Evolutionary conservation across 2,113 vertebrate species (phyloP).

Genomic region (Rhabdomys dilectus): DNA sequence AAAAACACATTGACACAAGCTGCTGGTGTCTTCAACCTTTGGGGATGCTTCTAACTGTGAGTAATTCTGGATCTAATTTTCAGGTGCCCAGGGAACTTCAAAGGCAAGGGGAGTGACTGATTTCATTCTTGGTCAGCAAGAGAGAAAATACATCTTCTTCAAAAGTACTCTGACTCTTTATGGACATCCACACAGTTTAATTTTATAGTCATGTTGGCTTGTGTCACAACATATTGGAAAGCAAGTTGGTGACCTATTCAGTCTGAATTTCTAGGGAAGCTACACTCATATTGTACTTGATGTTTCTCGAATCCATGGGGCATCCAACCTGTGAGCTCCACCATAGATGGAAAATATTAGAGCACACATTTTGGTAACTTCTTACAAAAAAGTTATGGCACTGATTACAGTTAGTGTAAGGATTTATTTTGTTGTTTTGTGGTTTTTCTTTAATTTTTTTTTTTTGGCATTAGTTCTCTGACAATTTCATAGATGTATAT

Average conservation of each 20-base stretch:
- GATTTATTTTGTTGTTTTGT: not conserved
- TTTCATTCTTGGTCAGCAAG: slow-evolving; percentile 68
- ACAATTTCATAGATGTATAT: not conserved
- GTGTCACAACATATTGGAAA: slow-evolving; percentile 54
- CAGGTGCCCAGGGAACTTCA: slow-evolving; percentile 55
- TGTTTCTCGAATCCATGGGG: slow-evolving; percentile 8
- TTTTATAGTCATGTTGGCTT: slow-evolving; percentile 65
- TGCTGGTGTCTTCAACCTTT: not conserved
- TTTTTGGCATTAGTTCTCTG: not conserved
- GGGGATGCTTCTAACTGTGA: slow-evolving; percentile 54
- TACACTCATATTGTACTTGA: not conserved
- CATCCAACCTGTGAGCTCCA: not conserved
- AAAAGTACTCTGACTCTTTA: slow-evolving; percentile 56
- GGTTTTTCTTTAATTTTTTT: not conserved
- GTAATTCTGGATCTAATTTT: slow-evolving; percentile 70
- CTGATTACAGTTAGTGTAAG: not conserved
- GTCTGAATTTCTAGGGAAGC: slow-evolving; percentile 37
- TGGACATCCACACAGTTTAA: slow-evolving; percentile 24
- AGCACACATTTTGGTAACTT: slow-evolving; percentile 14
- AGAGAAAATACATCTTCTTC: slow-evolving; percentile 39
- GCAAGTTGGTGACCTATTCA: slow-evolving; percentile 45
- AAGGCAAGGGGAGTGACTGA: slow-evolving; percentile 57
- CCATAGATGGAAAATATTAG: not conserved
- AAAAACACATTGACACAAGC: not conserved
- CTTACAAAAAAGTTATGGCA: not conserved